Evolutionary conservation across 2,113 vertebrate genomes (phyloP).

Genomic region (Alouatta palliata): DNA sequence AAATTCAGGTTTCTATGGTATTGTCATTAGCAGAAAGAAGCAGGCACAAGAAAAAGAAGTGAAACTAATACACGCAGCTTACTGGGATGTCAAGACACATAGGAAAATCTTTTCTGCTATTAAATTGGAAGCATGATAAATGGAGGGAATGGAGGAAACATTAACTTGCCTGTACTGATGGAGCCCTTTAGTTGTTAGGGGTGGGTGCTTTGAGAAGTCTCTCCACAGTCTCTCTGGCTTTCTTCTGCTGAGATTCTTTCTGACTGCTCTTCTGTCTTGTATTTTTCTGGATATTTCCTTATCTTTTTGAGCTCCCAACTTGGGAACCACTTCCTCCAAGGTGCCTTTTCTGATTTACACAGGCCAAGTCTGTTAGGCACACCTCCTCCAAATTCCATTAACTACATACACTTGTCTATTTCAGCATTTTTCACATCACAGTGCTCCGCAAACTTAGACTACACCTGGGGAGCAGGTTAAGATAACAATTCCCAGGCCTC

Average conservation of each 20-base stretch:
- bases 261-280: not conserved
- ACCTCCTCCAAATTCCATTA: not conserved
- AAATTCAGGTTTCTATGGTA: not conserved
- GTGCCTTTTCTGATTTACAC: not conserved
- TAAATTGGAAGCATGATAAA: not conserved
- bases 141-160: not conserved
- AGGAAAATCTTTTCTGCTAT: not conserved
- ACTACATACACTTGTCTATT: not conserved
- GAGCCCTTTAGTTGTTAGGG: not conserved
- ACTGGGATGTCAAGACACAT: not conserved
- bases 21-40: not conserved
- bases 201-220: not conserved
- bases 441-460: not conserved
- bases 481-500: not conserved
- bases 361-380: not conserved
- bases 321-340: not conserved
- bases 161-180: not conserved
- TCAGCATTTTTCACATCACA: not conserved
- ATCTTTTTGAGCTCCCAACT: not conserved
- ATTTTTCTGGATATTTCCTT: not conserved
- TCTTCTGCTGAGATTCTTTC: not conserved
- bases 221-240: not conserved
- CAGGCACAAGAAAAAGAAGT: not conserved
- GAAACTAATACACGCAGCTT: not conserved
- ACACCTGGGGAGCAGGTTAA: rapidly evolving